phyloP scores from a whole-genome alignment of 2,888 invertebrate genomes.

The Brachylomia viminalis region DNA sequence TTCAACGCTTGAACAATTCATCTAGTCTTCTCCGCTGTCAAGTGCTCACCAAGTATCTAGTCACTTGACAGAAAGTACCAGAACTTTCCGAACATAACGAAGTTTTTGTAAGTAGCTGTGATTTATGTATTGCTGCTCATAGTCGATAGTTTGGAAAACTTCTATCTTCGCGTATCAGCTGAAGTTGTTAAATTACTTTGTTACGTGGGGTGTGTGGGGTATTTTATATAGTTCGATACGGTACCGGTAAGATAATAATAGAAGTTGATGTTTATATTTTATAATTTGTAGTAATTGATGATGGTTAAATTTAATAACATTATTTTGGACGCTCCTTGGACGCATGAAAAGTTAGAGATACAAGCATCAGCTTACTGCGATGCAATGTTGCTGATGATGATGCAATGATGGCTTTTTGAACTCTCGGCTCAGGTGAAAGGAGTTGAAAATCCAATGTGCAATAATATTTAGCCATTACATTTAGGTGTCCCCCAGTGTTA shows the following conservation, averaged over 20 bases:
- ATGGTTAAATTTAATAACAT: not conserved
- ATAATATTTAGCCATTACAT: not conserved
- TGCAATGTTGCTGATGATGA: too few species aligned
- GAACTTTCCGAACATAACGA: slow-evolving; percentile 26
- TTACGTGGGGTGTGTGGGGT: slow-evolving; percentile 4
- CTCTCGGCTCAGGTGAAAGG: not conserved
- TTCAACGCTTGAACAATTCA: not conserved
- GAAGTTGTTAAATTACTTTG: slow-evolving; percentile 15
- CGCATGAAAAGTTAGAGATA: not conserved
- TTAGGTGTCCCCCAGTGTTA: not conserved
- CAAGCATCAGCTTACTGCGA: not conserved
- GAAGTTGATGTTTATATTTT: not conserved
- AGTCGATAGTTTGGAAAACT: slow-evolving; percentile 41
- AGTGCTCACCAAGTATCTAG: slow-evolving; percentile 19
- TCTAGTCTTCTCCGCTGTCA: slow-evolving; percentile 11
- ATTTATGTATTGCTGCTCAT: slow-evolving; percentile 35
- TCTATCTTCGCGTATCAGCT: slow-evolving; percentile 11
- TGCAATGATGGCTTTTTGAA: not conserved
- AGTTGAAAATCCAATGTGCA: not conserved
- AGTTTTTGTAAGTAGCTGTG: slow-evolving; percentile 43
- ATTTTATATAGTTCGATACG: not conserved
- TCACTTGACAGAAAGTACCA: slow-evolving; percentile 32
- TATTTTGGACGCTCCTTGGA: not conserved
- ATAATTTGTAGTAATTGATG: not conserved
- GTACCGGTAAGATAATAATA: not conserved